A percentile compares a stretch with the other conserved stretches of the same genome.
phyloP scores from a whole-genome alignment of 1,140 invertebrate species.

The Drosophila santomea region DNA sequence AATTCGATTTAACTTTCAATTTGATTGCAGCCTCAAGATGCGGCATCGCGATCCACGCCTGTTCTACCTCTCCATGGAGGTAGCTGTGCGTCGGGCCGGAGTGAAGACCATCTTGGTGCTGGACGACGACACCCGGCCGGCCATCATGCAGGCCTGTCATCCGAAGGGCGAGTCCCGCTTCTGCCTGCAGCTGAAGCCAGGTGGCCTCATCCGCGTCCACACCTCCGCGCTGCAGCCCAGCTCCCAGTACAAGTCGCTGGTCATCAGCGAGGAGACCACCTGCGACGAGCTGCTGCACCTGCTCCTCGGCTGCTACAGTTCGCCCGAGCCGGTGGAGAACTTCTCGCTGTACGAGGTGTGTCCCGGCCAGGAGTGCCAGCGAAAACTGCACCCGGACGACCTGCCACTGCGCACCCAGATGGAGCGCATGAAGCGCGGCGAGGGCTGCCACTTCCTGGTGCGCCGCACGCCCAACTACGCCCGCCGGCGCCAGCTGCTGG shows the following conservation, averaged over 20 bases:
- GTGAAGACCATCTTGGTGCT: constrained; percentile 92
- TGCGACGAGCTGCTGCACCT: constrained; percentile 94
- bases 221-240: constrained; percentile 95
- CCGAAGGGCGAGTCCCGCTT: constrained; percentile 96
- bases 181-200: constrained; percentile 92
- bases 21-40: constrained; percentile 87
- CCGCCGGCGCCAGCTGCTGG: constrained; percentile 73
- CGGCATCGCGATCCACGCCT: constrained; percentile 95
- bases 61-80: constrained; percentile 97
- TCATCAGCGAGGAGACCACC: constrained; percentile 95
- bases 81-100: constrained; percentile 92
- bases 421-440: constrained; percentile 88
- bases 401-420: constrained; percentile 93
- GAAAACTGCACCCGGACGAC: constrained; percentile 94
- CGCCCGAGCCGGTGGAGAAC: constrained; percentile 91
- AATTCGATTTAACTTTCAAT: background rate
- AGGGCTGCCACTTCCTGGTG: constrained; percentile 91
- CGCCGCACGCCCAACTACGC: constrained; percentile 91
- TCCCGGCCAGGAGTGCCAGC: constrained; percentile 90
- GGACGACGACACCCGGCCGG: constrained; percentile 94
- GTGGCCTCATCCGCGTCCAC: constrained; percentile 95
- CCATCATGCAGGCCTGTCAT: constrained; percentile 95
- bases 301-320: constrained; percentile 93
- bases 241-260: constrained; percentile 96
- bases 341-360: constrained; percentile 95